These are phyloP conservation scores for Eulemur coronatus DNA, from an alignment of 2,797 vertebrate species.

Conservation along the genomic window DNA sequence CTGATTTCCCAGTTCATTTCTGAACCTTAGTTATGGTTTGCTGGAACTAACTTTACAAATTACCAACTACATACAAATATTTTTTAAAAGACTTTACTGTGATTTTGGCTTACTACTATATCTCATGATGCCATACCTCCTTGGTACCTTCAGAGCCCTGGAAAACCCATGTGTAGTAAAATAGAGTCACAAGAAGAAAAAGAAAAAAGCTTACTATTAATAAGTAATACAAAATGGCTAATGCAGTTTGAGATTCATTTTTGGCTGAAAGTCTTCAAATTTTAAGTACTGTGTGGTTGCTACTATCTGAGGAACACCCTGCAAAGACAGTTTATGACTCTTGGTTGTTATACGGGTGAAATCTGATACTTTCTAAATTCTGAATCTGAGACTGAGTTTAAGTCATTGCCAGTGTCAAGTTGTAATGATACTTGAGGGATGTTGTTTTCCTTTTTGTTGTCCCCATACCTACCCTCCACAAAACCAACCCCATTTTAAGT, in stretches of 20 bases:
- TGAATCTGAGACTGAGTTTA: conserved; percentile 32
- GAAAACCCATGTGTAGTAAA: conserved; percentile 69
- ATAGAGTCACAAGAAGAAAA: conserved; percentile 50
- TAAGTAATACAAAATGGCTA: conserved; percentile 71
- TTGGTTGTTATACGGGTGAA: neutral
- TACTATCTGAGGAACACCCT: neutral
- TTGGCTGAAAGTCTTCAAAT: conserved; percentile 42
- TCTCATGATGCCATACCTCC: neutral
- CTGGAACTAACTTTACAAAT: conserved; percentile 32
- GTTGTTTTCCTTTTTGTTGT: conserved; percentile 42
- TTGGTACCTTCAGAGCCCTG: conserved; percentile 70
- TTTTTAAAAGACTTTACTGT: conserved; percentile 57
- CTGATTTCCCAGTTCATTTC: conserved; percentile 16
- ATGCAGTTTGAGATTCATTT: conserved; percentile 75
- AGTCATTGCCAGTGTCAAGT: conserved; percentile 35
- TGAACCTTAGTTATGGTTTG: conserved; percentile 59
- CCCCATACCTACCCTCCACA: neutral
- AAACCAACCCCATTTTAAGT: neutral
- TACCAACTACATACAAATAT: conserved; percentile 37
- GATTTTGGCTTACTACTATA: conserved; percentile 4
- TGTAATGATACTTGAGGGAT: neutral
- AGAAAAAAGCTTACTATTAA: conserved; percentile 67
- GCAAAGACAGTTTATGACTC: conserved; percentile 26
- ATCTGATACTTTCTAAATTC: conserved; percentile 21
- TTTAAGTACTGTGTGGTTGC: neutral